phyloP scores from a whole-genome alignment of 2,888 invertebrate genomes.

The Thumatha senex region DNA sequence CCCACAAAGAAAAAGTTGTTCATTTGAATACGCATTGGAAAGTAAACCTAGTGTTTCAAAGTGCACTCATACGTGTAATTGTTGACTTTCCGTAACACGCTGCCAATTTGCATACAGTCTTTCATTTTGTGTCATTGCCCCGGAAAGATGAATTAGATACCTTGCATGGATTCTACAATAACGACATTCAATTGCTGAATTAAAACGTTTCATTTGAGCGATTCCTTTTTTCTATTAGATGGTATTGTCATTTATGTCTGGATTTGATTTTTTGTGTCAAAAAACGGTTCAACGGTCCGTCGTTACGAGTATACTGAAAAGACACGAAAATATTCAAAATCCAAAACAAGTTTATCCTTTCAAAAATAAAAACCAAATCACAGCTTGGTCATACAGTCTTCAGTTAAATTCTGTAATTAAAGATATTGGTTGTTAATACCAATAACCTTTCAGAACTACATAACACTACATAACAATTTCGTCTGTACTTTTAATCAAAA shows the following conservation, averaged over 20 bases:
- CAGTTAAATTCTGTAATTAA: too few relatives aligned
- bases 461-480: too few relatives aligned
- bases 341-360: too few relatives aligned
- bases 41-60: conserved; percentile 54
- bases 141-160: conserved; percentile 16
- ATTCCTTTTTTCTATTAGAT: conserved; percentile 14
- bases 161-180: conserved; percentile 16
- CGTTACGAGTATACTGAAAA: too few relatives aligned
- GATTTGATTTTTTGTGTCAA: too few relatives aligned
- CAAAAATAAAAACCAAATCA: not conserved
- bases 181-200: conserved; percentile 19
- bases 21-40: conserved; percentile 49
- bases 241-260: too few relatives aligned
- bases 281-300: too few relatives aligned
- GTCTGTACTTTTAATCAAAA: too few relatives aligned
- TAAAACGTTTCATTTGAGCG: conserved; percentile 18
- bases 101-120: conserved; percentile 32
- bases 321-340: too few relatives aligned
- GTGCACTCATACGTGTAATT: conserved; percentile 68
- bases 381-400: too few relatives aligned
- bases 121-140: conserved; percentile 24
- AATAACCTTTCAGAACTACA: too few relatives aligned
- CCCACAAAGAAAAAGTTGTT: conserved; percentile 32
- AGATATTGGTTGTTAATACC: too few relatives aligned
- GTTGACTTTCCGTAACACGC: conserved; percentile 59